Conservation (phyloP, 2,797 vertebrate genomes). For the Telmatherina bonti region DNA sequence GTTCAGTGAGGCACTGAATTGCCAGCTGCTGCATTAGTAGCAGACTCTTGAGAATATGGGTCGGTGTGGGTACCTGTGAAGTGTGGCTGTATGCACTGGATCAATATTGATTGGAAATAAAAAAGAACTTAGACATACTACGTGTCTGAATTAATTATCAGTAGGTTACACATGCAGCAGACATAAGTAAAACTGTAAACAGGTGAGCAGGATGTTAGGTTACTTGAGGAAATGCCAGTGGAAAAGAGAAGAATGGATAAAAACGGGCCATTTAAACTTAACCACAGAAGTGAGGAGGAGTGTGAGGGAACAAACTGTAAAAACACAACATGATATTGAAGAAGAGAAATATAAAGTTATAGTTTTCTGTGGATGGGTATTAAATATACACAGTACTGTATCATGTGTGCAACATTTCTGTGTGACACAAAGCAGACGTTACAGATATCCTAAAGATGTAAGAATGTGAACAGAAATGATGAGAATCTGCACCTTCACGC, state of each 20-base stretch:
- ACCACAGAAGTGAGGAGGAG: constrained; percentile 12
- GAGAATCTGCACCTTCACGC: no score
- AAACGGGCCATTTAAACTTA: constrained; percentile 22
- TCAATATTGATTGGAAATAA: constrained; percentile 40
- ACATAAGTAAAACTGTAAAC: constrained; percentile 11
- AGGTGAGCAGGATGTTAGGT: constrained; percentile 9
- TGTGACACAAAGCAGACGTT: no score
- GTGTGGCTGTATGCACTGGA: constrained; percentile 27
- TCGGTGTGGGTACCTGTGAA: constrained; percentile 12
- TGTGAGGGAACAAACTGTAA: background rate
- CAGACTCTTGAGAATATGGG: constrained; percentile 22
- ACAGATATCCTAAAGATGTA: no score
- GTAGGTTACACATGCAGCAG: background rate
- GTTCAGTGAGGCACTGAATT: constrained; percentile 45
- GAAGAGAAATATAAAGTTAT: no score
- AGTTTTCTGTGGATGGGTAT: no score
- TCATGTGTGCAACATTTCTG: no score
- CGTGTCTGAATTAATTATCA: constrained; percentile 33
- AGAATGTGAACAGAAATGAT: no score
- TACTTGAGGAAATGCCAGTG: constrained; percentile 1
- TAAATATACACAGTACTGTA: no score
- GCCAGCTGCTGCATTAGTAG: constrained; percentile 49
- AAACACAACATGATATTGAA: background rate
- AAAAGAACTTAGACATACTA: constrained; percentile 9
- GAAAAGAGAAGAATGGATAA: background rate